Percentiles rank a stretch among this genome's conserved stretches.
Evolutionary conservation across 2,113 vertebrate species (phyloP).

Genomic region (Zosterops lateralis): DNA sequence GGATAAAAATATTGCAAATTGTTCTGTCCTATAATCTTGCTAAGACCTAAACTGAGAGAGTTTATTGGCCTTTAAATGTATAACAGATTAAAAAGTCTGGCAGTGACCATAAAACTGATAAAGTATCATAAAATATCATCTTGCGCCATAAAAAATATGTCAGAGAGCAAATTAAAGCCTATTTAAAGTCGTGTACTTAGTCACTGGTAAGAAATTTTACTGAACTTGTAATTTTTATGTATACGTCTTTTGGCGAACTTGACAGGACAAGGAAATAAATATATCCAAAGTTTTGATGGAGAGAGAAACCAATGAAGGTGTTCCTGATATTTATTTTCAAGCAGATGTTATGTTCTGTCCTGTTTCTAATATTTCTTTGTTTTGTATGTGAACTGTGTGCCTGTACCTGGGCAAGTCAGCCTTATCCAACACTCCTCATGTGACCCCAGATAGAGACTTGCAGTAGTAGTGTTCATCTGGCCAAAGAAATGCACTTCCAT

Average conservation of each 20-base stretch:
- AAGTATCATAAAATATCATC: constrained; percentile 3
- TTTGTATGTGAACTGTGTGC: background rate
- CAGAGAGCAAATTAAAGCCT: background rate
- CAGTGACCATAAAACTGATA: background rate
- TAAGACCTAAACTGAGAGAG: background rate
- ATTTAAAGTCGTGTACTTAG: background rate
- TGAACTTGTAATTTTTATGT: background rate
- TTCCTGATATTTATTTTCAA: background rate
- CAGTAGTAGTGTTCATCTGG: background rate
- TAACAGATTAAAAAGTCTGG: constrained; percentile 6
- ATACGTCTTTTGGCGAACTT: background rate
- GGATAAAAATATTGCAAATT: background rate
- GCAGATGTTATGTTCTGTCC: background rate
- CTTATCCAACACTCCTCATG: background rate
- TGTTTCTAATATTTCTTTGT: background rate
- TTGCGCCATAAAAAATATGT: background rate
- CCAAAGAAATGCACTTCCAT: background rate
- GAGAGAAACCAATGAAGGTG: background rate
- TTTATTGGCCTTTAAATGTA: constrained; percentile 3
- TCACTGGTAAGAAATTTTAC: background rate
- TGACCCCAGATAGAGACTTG: background rate
- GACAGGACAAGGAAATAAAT: background rate
- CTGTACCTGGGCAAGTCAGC: background rate
- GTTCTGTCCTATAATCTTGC: background rate
- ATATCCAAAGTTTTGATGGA: background rate